Base-by-base conservation (phyloP, 2,888 invertebrate species). In the Mactromeris polynyma region DNA sequence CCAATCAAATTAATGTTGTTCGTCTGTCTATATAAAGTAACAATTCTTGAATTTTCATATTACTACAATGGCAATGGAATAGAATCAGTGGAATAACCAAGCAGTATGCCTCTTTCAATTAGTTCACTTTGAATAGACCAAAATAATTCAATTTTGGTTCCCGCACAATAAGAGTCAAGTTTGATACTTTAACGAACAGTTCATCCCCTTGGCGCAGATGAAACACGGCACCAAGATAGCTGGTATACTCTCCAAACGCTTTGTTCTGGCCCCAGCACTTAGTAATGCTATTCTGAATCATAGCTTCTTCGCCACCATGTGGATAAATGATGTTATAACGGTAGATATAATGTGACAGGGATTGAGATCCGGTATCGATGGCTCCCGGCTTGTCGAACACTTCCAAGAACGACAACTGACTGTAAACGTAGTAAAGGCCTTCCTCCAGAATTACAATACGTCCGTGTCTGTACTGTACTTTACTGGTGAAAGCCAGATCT, bases 201-300 rank as follows among this genome's bases (percentile, higher is more conserved):
- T 96, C 96, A 81, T 96, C 96, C 0, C 94, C 93, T 40, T 93
- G 93, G n/a, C 95, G 87, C 26, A 96, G 91, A 83, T 95, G 92
- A 90, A 96, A 95, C n/a, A 95, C 93, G 51, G 95, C 95, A 2
- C 95, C 96, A n/a, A 96, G 85, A 86, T 95, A 95, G 86, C 95
- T 95, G n/a, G 95, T 94, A 89, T 95, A 95, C 87, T 96, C 95
- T 2, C 95, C 95, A 86, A 95, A 95, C 3, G 94, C 92, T 87
- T 95, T 94, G 83, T 94, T 94, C 80, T 94, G 92, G 0, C 94
- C 94, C 93, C 94, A 94, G 88, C 95, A 95, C 83, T 95, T 96
- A 26, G 95, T 95, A 87, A 95, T 94, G 36, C 95, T 95, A 87
- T 95, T 95, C 89, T 95, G 95, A 31, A 94, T 93, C 89, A 96